Evolutionary conservation across 2,888 invertebrate genomes (phyloP), one percentile per base, ranked within the genome.

Genomic region (Netelia fuscicornis): DNA sequence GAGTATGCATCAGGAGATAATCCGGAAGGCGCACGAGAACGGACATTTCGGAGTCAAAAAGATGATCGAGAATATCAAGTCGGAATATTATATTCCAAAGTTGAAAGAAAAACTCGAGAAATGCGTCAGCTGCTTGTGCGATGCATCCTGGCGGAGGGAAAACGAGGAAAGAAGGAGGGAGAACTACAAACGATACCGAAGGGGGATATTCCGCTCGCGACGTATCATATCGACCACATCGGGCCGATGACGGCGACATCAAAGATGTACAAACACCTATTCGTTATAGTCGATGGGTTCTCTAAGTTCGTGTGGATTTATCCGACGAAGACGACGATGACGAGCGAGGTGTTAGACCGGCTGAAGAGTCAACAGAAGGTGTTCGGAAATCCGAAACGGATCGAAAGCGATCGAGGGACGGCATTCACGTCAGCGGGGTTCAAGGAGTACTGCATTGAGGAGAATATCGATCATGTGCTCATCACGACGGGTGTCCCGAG

Each of bases 291-390:
- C 6, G 92, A 93, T 62, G 88, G 71, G 1, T 91, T 91, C 74
- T 84, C 89, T 0, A 92, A 92, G 79, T 92, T 91, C 78, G 83
- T 81, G 0, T 91, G 91, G 92, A 42, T 92, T 5, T 91, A 91
- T 80, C 86, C 90, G 0, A 90, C 89, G 1, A 92, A 90, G 81
- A 85, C 90, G 0, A 91, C 89, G 0, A 85, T 79, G 1, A 52
- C 90, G 0, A 86, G 86, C 25, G 90, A 91, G 75, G 67, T 67
- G 11, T 10, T 85, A 9, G 60, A 81, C 25, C 44, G 78, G 20
- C 11, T 85, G 1, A 23, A 17, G 9, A 76, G 52, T 6, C 86
- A 86, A 54, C 54, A 85, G 1, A 44, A 71, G 0, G 17, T 79
- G 0, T 87, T 87, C 23, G 84, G 86, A 0, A 86, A 87, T 52